Conservation (phyloP, 2,113 vertebrate genomes). For the Nicator chloris region DNA sequence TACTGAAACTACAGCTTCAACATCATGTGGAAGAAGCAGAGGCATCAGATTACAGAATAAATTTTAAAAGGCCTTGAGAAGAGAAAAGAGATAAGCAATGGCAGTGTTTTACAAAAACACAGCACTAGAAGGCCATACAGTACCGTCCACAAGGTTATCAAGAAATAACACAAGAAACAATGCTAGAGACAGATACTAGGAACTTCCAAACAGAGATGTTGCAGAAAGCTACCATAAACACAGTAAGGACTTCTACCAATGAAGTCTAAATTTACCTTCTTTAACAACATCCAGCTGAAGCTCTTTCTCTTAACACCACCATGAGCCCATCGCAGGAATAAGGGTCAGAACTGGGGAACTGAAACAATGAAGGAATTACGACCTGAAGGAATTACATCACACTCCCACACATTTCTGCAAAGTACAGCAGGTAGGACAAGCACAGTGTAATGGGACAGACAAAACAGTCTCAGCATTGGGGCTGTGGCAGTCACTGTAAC, state of each 20-base stretch:
- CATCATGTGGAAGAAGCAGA: background rate
- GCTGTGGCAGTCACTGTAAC: background rate
- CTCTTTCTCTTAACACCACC: background rate
- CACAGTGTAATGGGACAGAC: rapidly evolving
- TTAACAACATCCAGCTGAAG: background rate
- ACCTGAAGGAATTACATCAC: background rate
- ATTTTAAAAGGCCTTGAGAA: background rate
- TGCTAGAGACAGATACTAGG: background rate
- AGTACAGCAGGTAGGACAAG: background rate
- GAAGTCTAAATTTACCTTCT: background rate
- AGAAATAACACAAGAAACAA: background rate
- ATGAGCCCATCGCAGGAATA: background rate
- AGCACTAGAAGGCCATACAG: background rate
- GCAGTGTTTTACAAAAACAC: background rate
- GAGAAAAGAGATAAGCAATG: background rate
- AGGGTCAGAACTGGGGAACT: background rate
- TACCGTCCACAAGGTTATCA: background rate
- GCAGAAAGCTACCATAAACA: background rate
- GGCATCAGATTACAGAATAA: background rate
- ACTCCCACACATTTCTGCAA: background rate
- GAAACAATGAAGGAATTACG: too few species aligned
- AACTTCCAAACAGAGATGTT: background rate
- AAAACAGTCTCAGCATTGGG: background rate
- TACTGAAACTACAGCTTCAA: background rate
- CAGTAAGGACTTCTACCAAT: background rate